Percentiles rank a stretch among this genome's conserved stretches.
phyloP scores from a whole-genome alignment of 2,797 vertebrate genomes.

The Cossypha caffra region DNA sequence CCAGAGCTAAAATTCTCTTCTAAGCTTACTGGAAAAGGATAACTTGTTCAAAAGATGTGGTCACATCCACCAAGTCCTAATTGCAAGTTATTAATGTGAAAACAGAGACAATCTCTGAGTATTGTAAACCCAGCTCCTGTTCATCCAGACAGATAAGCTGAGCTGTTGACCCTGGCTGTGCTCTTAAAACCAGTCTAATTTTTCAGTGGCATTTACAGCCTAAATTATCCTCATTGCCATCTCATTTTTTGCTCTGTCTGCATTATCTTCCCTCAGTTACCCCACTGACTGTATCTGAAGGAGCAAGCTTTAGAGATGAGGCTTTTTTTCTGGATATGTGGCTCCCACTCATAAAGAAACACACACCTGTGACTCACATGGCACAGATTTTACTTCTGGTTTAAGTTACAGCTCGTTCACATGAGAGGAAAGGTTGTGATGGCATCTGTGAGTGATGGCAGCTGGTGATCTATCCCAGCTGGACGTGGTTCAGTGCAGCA shows the following conservation, averaged over 20 bases:
- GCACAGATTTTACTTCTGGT: background rate
- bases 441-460: background rate
- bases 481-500: background rate
- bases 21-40: background rate
- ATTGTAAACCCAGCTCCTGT: background rate
- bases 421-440: background rate
- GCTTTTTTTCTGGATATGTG: background rate
- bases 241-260: background rate
- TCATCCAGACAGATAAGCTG: background rate
- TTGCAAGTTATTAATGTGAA: background rate
- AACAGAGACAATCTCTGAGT: background rate
- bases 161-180: background rate
- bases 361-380: background rate
- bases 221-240: background rate
- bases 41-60: background rate
- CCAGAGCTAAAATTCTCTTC: background rate
- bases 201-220: background rate
- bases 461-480: background rate
- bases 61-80: background rate
- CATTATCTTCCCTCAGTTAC: background rate
- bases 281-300: background rate
- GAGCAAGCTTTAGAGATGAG: background rate
- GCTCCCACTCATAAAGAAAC: background rate
- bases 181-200: background rate
- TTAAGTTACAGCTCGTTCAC: background rate